Base-by-base conservation (phyloP, 2,113 vertebrate genomes). In the Typhlomys cinereus region DNA sequence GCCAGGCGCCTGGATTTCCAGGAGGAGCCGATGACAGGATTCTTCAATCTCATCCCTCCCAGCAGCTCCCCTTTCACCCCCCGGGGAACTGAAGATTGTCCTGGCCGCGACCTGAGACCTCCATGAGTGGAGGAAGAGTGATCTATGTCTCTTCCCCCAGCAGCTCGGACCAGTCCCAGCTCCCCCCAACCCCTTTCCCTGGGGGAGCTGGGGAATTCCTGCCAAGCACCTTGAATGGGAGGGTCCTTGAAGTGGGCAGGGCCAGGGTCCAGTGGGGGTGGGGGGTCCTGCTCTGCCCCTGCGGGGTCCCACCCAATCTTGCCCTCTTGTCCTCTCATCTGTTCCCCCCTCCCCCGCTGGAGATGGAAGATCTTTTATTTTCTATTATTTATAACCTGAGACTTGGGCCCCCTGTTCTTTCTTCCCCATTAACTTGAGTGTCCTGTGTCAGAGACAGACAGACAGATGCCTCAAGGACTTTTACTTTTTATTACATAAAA, bases 81-180 rank as follows among this genome's bases (percentile, higher is more conserved):
- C 97, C 98, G 97, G 99, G 99, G 98, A 99, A 99, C 98, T 99
- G 98, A 98, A 97, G 97, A 97, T 97, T 91, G 96, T 96, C 96
- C 97, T 97, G 96, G 94, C 96, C 92, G 96, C 96, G 96, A 97
- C 97, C 96, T 97, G 97, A 97, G 97, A 96, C 95, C 94, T 95
- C 95, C 95, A 95, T 95, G 96, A 96, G 95, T 88, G 94, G 95
- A 96, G 95, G 95, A 94, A 89, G 92, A 97, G 94, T 90, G 97
- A 97, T 81, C 95, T 96, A 88, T 94, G 96, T 90, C 91, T 95
- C 97, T 97, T 96, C 95, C 96, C 97, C 96, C 94, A 95, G 97
- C 97, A 96, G 96, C 93, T 87, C 78, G 92, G 91, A 97, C 96
- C 93, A 96, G 94, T 93, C 95, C 97, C 95, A 94, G 90, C 95